A percentile compares a stretch with the other conserved stretches of the same genome.
These are phyloP conservation scores for Pomatostomus ruficeps DNA, from an alignment of 2,113 vertebrate genomes.

Conservation along the genomic window DNA sequence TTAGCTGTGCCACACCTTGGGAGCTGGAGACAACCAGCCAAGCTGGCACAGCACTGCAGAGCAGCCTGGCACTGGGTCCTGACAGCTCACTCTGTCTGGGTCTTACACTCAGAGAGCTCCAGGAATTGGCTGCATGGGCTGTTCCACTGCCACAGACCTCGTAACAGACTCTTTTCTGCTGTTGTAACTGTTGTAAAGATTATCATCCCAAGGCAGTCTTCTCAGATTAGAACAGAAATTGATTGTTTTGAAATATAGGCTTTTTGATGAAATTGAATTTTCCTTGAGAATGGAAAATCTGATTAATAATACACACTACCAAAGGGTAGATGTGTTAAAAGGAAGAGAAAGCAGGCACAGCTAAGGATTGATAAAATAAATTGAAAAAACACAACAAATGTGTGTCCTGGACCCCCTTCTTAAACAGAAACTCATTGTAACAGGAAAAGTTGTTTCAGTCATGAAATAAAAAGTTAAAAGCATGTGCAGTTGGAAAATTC, in stretches of 20 bases:
- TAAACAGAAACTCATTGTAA: slow-evolving; percentile 5
- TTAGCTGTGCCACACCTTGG: neutral
- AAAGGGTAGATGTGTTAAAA: neutral
- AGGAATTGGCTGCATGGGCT: neutral
- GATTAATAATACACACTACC: neutral
- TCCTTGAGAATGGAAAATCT: neutral
- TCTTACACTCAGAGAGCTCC: neutral
- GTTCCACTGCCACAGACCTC: neutral
- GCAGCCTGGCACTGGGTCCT: neutral
- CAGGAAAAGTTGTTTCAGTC: neutral
- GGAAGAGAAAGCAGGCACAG: neutral
- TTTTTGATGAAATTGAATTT: neutral
- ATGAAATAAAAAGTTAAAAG: neutral
- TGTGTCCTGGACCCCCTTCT: neutral
- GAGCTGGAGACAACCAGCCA: neutral
- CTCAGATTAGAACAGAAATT: neutral
- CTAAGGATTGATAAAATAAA: neutral
- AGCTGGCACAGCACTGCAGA: neutral
- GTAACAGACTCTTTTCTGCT: neutral
- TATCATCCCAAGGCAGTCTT: neutral
- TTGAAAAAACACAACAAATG: slow-evolving; percentile 5
- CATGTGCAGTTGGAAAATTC: neutral
- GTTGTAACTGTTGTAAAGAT: neutral
- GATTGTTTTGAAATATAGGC: neutral
- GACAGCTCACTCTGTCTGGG: neutral